These are phyloP conservation scores for Coccyzus lansbergi DNA, from an alignment of 2,797 vertebrate genomes.

Conservation along the genomic window DNA sequence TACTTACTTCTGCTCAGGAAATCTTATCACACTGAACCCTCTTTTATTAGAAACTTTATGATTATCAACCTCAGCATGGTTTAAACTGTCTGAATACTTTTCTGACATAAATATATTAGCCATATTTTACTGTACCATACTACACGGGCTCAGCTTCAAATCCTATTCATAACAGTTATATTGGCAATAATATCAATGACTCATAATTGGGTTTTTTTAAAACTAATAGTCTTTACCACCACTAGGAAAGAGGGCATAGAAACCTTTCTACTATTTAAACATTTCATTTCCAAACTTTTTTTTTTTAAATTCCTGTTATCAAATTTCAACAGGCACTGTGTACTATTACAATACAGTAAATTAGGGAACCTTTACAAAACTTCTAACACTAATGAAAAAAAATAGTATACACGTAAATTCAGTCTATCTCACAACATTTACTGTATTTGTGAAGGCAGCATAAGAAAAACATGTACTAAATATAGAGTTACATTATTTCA, in stretches of 20 bases:
- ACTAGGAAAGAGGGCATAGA: not conserved
- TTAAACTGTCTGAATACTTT: constrained; percentile 64
- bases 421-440: not conserved
- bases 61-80: constrained; percentile 68
- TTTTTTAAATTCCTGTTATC: not conserved
- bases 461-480: not conserved
- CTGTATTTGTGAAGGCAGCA: not conserved
- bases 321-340: not conserved
- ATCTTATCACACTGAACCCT: constrained; percentile 66
- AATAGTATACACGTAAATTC: not conserved
- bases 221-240: not conserved
- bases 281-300: not conserved
- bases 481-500: not conserved
- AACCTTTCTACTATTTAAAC: not conserved
- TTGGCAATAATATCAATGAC: constrained; percentile 65
- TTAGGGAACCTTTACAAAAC: not conserved
- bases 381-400: not conserved
- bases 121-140: constrained; percentile 64
- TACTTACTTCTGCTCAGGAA: constrained; percentile 64
- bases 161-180: constrained; percentile 64
- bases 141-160: constrained; percentile 75
- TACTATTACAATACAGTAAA: not conserved
- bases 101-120: constrained; percentile 70
- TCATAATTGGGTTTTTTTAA: constrained; percentile 46
- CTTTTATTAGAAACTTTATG: constrained; percentile 75